A percentile compares a stretch with the other conserved stretches of the same genome.
Evolutionary conservation across 2,113 vertebrate species (phyloP).

Genomic region (Charina bottae): DNA sequence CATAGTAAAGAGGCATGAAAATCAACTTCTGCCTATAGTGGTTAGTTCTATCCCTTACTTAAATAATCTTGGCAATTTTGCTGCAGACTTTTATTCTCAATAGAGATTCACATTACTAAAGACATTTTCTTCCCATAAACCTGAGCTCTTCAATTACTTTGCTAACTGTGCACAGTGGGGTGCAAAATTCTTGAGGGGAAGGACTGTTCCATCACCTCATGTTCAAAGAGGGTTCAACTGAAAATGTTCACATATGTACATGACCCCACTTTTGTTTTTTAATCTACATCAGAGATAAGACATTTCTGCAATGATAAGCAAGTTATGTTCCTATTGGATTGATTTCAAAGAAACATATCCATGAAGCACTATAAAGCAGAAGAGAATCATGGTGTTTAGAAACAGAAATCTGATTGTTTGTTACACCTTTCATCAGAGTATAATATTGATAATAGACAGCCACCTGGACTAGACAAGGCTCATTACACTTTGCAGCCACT

Average conservation of each 20-base stretch:
- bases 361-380: not conserved
- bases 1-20: constrained; percentile 55
- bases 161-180: not conserved
- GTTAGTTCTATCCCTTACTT: constrained; percentile 7
- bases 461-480: not conserved
- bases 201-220: not conserved
- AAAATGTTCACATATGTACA: not conserved
- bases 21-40: constrained; percentile 42
- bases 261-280: not conserved
- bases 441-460: not conserved
- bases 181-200: not conserved
- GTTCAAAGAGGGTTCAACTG: not conserved
- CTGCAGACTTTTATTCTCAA: constrained; percentile 20
- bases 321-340: not conserved
- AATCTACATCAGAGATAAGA: not conserved
- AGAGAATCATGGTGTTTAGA: not conserved
- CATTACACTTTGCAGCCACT: not conserved
- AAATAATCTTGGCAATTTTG: constrained; percentile 15
- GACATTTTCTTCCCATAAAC: not conserved
- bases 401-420: not conserved
- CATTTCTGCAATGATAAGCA: not conserved
- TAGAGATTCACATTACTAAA: not conserved
- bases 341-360: not conserved
- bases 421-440: not conserved
- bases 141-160: not conserved